phyloP scores from a whole-genome alignment of 2,888 invertebrate genomes.

The Lepidochrysops patricia region DNA sequence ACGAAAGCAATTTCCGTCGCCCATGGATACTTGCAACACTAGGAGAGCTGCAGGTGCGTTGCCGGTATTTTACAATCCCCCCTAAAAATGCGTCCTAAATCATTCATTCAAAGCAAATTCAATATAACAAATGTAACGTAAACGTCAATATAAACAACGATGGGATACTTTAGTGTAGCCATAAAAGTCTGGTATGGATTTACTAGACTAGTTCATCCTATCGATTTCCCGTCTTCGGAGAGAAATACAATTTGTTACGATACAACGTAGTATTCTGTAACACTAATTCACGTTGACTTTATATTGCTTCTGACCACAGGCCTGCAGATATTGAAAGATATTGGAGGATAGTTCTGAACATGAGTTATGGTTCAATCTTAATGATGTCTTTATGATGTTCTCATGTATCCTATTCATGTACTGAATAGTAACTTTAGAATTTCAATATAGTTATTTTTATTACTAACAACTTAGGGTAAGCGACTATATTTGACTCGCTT shows the following conservation, averaged over 20 bases:
- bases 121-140: not conserved
- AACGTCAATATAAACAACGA: not conserved
- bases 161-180: not conserved
- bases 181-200: slow-evolving; percentile 1
- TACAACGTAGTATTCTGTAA: slow-evolving; percentile 4
- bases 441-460: too few relatives aligned
- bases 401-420: too few relatives aligned
- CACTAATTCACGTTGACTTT: slow-evolving; percentile 1
- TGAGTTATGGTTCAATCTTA: not conserved
- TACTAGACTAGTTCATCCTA: slow-evolving; percentile 11
- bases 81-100: too few relatives aligned
- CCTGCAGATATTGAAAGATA: not conserved
- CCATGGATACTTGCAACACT: too few relatives aligned
- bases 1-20: too few relatives aligned
- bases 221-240: slow-evolving; percentile 14
- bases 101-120: not conserved
- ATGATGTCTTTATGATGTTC: too few relatives aligned
- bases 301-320: not conserved
- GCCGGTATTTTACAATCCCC: too few relatives aligned
- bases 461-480: too few relatives aligned
- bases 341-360: not conserved
- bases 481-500: too few relatives aligned
- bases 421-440: too few relatives aligned
- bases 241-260: slow-evolving; percentile 13
- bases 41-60: too few relatives aligned